Percentiles rank a stretch among this genome's conserved stretches.
Evolutionary conservation across 2,797 vertebrate genomes (phyloP).

Genomic region (Loris lydekkerianus): DNA sequence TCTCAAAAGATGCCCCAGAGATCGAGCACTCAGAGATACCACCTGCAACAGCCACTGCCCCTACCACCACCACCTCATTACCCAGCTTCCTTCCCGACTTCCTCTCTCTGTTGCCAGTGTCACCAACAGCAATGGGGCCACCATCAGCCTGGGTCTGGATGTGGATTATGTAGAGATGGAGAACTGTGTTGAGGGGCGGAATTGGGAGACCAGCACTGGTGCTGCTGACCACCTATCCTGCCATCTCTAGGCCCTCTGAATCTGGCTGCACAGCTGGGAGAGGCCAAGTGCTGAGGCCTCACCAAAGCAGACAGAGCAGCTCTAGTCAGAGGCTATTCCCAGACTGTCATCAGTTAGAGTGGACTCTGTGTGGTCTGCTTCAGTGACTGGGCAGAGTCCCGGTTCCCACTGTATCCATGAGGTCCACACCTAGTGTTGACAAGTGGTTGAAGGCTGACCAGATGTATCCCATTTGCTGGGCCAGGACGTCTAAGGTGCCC

Average conservation of each 20-base stretch:
- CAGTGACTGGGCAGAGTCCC: conserved; percentile 98
- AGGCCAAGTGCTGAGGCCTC: conserved; percentile 98
- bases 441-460: conserved; percentile 99
- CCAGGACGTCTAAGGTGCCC: conserved; percentile 98
- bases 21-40: conserved; percentile 96
- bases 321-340: conserved; percentile 98
- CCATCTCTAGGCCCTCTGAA: conserved; percentile 94
- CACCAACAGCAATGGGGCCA: conserved; percentile 96
- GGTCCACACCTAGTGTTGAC: conserved; percentile 99
- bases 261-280: conserved; percentile 96
- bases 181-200: conserved; percentile 85
- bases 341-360: conserved; percentile 94
- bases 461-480: conserved; percentile 99
- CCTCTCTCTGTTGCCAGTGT: conserved; percentile 99
- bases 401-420: conserved; percentile 99
- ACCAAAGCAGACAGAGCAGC: conserved; percentile 98
- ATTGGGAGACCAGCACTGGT: neutral
- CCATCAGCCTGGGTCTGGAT: conserved; percentile 97
- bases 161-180: conserved; percentile 99
- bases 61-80: conserved; percentile 95
- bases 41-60: conserved; percentile 96
- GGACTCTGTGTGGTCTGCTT: conserved; percentile 94
- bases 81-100: conserved; percentile 98
- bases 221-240: neutral
- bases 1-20: conserved; percentile 97